A percentile compares a stretch with the other conserved stretches of the same genome.
These are phyloP conservation scores for Calidris pugnax DNA, from an alignment of 2,113 vertebrate species.

Conservation along the genomic window DNA sequence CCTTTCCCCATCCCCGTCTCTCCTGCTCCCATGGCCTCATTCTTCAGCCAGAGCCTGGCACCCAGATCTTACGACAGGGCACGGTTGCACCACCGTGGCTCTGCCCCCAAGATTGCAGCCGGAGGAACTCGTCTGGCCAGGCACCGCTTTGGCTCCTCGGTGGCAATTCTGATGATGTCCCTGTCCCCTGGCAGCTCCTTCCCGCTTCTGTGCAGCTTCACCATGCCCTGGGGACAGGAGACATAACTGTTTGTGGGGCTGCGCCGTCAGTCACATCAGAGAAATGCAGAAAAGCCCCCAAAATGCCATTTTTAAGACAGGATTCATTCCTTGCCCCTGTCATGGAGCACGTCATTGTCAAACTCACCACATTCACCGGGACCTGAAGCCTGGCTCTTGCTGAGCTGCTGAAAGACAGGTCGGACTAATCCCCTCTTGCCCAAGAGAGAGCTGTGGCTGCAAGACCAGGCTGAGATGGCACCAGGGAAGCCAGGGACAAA, in stretches of 20 bases:
- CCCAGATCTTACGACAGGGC: neutral
- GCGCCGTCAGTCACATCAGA: neutral
- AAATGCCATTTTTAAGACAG: neutral
- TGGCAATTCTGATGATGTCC: neutral
- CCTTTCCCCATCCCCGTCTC: neutral
- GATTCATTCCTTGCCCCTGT: neutral
- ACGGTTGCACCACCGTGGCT: neutral
- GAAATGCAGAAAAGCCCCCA: neutral
- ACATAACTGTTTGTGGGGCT: neutral
- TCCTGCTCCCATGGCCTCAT: neutral
- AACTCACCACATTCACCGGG: fast-evolving
- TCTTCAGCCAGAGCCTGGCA: neutral
- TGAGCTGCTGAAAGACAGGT: fast-evolving
- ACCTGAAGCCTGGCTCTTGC: neutral
- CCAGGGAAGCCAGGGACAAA: too few relatives aligned
- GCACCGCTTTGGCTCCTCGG: neutral
- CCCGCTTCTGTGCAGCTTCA: fast-evolving
- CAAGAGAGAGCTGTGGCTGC: neutral
- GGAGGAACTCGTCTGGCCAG: neutral
- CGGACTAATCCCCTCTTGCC: neutral
- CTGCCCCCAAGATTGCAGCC: neutral
- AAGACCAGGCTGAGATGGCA: neutral
- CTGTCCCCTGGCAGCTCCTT: neutral
- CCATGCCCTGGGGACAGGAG: fast-evolving
- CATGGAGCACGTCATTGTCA: fast-evolving